Conservation (phyloP, 2,797 vertebrate genomes). For the Loriculus beryllinus region DNA sequence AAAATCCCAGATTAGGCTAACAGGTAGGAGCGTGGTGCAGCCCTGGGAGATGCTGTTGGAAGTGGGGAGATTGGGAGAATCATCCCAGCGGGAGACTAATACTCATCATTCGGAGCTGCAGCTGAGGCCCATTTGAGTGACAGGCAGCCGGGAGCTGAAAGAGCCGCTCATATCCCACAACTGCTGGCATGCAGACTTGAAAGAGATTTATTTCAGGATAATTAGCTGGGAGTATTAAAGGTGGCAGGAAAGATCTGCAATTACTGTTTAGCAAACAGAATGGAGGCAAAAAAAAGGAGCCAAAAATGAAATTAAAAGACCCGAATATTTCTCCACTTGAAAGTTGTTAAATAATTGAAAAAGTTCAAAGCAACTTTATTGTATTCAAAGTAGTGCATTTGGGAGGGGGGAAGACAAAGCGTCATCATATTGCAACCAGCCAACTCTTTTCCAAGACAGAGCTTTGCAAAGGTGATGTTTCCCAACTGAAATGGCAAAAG, state of each 20-base stretch:
- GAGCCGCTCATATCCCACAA: slow-evolving; percentile 87
- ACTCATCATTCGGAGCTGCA: slow-evolving; percentile 91
- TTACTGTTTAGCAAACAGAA: slow-evolving; percentile 85
- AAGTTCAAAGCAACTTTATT: slow-evolving; percentile 67
- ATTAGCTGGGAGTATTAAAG: slow-evolving; percentile 86
- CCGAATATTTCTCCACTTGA: slow-evolving; percentile 67
- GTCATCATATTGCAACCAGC: neutral
- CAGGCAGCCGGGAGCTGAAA: slow-evolving; percentile 85
- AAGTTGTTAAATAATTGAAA: slow-evolving; percentile 73
- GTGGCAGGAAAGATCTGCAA: slow-evolving; percentile 81
- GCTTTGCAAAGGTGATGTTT: neutral
- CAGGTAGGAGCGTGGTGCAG: slow-evolving; percentile 83
- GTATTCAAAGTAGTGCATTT: slow-evolving; percentile 22
- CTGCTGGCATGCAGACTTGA: slow-evolving; percentile 87
- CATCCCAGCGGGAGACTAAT: slow-evolving; percentile 94
- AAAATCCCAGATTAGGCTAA: slow-evolving; percentile 91
- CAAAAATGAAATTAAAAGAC: slow-evolving; percentile 65
- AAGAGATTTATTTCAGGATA: slow-evolving; percentile 88
- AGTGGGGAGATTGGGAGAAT: slow-evolving; percentile 84
- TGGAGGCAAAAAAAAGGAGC: slow-evolving; percentile 36
- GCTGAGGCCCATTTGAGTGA: slow-evolving; percentile 96
- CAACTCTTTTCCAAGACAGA: neutral
- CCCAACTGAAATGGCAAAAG: neutral
- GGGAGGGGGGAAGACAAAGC: neutral
- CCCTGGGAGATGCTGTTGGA: slow-evolving; percentile 83